phyloP scores from a whole-genome alignment of 2,113 vertebrate species.

The Stegastes partitus region DNA sequence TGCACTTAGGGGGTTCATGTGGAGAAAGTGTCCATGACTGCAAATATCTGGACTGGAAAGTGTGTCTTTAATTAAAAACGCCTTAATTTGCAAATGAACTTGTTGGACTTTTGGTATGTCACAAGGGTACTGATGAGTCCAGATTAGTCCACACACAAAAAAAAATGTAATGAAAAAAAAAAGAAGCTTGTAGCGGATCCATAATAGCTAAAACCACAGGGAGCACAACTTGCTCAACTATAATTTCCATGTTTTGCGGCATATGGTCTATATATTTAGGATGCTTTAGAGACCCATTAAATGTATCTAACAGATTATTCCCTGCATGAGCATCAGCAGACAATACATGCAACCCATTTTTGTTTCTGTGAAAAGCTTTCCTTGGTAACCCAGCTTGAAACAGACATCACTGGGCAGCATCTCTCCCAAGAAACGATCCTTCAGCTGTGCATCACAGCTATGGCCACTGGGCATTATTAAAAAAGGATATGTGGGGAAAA shows the following conservation, averaged over 20 bases:
- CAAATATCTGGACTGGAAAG: slow-evolving; percentile 51
- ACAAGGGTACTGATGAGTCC: slow-evolving; percentile 16
- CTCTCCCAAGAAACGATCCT: slow-evolving; percentile 14
- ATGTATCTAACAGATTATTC: background rate
- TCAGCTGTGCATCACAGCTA: slow-evolving; percentile 44
- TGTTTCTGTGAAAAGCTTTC: slow-evolving; percentile 12
- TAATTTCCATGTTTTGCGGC: no score
- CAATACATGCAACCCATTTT: background rate
- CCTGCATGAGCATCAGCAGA: background rate
- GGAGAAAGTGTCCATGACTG: slow-evolving; percentile 52
- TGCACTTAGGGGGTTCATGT: slow-evolving; percentile 3
- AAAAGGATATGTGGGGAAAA: slow-evolving; percentile 44
- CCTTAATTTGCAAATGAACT: slow-evolving; percentile 41
- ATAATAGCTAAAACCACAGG: no score
- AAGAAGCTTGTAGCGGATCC: no score
- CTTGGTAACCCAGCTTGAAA: slow-evolving; percentile 41
- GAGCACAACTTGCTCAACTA: no score
- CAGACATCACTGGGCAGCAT: slow-evolving; percentile 32
- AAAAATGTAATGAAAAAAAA: no score
- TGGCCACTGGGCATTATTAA: slow-evolving; percentile 46
- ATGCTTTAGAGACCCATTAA: no score
- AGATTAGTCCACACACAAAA: background rate
- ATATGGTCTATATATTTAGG: no score
- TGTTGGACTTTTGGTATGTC: slow-evolving; percentile 31
- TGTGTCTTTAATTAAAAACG: slow-evolving; percentile 54